These are phyloP conservation scores for Toxotes jaculatrix DNA, from an alignment of 2,113 vertebrate genomes.

Conservation along the genomic window DNA sequence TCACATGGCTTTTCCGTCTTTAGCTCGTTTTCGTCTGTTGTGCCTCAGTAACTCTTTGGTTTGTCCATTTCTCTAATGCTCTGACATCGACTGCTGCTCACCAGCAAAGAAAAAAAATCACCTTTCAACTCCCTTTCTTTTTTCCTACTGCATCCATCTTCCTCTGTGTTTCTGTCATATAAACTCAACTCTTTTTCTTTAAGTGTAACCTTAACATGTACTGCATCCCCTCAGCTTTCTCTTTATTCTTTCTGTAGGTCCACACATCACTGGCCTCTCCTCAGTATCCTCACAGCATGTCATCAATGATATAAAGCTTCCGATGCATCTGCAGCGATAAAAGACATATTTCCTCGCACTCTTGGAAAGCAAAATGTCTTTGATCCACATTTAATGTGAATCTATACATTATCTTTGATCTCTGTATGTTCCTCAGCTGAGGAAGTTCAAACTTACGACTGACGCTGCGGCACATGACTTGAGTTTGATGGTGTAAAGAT, in stretches of 20 bases:
- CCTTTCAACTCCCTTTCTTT: constrained; percentile 5
- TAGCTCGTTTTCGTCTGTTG: constrained; percentile 7
- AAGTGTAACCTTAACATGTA: not conserved
- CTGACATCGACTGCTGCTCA: constrained; percentile 4
- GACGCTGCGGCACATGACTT: not conserved
- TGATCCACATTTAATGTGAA: constrained; percentile 6
- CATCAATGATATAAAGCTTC: not conserved
- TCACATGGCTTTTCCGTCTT: not conserved
- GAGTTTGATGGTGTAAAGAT: not conserved
- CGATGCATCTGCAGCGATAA: not conserved
- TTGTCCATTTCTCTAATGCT: constrained; percentile 18
- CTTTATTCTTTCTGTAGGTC: not conserved
- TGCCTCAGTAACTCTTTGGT: constrained; percentile 4
- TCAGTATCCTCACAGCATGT: not conserved
- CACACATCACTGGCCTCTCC: not conserved
- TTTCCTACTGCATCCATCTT: constrained; percentile 4
- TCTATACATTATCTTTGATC: not conserved
- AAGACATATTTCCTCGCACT: not conserved
- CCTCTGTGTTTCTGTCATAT: not conserved
- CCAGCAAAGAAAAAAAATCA: not conserved
- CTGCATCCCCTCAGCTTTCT: not conserved
- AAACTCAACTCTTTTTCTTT: not conserved
- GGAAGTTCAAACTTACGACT: not conserved
- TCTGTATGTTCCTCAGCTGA: not conserved
- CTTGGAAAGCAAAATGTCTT: constrained; percentile 11